Evolutionary conservation across 2,888 invertebrate species (phyloP).

Genomic region (Coelinius sp.): DNA sequence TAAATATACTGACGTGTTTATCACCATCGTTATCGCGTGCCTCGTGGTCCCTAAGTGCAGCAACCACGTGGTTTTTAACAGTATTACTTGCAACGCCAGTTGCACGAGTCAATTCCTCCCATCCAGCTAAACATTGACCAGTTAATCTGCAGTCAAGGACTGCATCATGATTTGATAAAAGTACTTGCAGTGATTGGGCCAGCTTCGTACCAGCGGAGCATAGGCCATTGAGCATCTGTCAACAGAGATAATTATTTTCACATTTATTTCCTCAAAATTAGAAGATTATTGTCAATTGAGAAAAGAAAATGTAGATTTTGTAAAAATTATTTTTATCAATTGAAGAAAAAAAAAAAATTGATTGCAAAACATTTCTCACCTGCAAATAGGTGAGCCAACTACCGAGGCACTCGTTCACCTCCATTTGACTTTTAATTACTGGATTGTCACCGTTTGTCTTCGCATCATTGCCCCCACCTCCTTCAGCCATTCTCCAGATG

Average conservation of each 20-base stretch:
- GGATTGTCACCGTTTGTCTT: constrained; percentile 63
- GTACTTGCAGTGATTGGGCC: constrained; percentile 74
- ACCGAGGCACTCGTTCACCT: constrained; percentile 67
- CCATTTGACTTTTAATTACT: constrained; percentile 62
- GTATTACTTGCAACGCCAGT: constrained; percentile 77
- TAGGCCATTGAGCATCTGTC: constrained; percentile 76
- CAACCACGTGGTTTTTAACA: constrained; percentile 77
- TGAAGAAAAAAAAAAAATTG: background rate
- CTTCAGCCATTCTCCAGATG: constrained; percentile 57
- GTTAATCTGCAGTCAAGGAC: constrained; percentile 73
- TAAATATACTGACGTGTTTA: constrained; percentile 59
- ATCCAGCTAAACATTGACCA: constrained; percentile 74
- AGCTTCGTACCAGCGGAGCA: constrained; percentile 77
- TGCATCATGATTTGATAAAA: constrained; percentile 68
- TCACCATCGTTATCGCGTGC: constrained; percentile 60
- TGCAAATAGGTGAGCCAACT: constrained; percentile 68
- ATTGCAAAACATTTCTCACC: constrained; percentile 49
- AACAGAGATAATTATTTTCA: background rate
- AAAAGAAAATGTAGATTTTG: background rate
- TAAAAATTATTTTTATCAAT: no score
- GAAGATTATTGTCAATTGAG: background rate
- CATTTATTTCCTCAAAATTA: background rate
- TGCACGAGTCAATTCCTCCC: constrained; percentile 78
- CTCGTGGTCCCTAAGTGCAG: constrained; percentile 72
- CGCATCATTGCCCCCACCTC: constrained; percentile 54